Conservation (phyloP, 2,888 invertebrate genomes). For the Scaptomyza flava region DNA sequence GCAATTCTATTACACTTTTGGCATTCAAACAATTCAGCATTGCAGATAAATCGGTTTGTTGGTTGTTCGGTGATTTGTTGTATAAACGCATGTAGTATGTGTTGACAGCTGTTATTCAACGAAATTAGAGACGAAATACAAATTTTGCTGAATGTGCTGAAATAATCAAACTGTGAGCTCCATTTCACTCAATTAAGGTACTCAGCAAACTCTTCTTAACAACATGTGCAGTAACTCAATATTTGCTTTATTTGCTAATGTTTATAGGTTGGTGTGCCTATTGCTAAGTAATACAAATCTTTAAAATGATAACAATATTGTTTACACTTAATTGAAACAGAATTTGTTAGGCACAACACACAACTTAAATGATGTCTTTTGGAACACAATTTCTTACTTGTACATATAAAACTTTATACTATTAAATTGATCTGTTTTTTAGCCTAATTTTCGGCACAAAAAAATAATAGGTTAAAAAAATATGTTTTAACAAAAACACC, state of each 20-base stretch:
- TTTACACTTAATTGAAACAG: background rate
- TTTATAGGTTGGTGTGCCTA: background rate
- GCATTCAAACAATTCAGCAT: slow-evolving; percentile 33
- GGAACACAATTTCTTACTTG: no score
- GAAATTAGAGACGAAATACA: slow-evolving; percentile 3
- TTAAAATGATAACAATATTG: background rate
- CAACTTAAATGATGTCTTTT: no score
- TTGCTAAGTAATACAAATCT: background rate
- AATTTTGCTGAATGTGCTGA: background rate
- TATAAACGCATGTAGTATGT: background rate
- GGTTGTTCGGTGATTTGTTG: background rate
- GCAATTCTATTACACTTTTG: slow-evolving; percentile 39
- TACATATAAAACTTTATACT: no score
- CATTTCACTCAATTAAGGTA: slow-evolving; percentile 9
- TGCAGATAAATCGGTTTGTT: slow-evolving; percentile 21
- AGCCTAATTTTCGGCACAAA: no score
- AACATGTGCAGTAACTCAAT: background rate
- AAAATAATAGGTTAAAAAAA: no score
- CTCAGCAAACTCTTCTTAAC: background rate
- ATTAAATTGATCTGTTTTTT: no score
- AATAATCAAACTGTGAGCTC: background rate
- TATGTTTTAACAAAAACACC: no score
- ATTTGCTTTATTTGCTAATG: background rate
- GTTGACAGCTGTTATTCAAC: slow-evolving; percentile 11
- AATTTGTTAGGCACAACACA: background rate